phyloP scores from a whole-genome alignment of 2,888 invertebrate genomes.

The Megaustenia siamemsis region DNA sequence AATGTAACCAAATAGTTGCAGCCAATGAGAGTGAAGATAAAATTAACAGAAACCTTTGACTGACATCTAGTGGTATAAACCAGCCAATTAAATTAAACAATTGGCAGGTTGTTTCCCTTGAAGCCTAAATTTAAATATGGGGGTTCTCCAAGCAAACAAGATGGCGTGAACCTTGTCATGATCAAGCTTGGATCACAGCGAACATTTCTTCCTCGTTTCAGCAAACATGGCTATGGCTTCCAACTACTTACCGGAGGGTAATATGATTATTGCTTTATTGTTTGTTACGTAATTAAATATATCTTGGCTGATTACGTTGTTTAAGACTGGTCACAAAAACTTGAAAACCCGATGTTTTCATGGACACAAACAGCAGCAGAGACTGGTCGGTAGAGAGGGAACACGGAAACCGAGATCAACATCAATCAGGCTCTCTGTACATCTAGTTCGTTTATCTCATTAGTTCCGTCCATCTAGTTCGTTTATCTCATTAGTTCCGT shows the following conservation, averaged over 20 bases:
- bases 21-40: slow-evolving; percentile 35
- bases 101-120: slow-evolving; percentile 12
- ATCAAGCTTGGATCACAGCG: no score
- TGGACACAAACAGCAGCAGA: no score
- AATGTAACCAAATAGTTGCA: not conserved
- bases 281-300: not conserved
- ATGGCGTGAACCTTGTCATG: slow-evolving; percentile 24
- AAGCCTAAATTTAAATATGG: slow-evolving; percentile 9
- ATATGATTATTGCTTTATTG: not conserved
- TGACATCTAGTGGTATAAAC: slow-evolving; percentile 8
- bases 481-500: no score
- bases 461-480: no score
- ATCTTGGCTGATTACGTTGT: no score
- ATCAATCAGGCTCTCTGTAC: no score
- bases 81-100: slow-evolving; percentile 15
- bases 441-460: no score
- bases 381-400: no score
- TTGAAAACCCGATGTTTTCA: no score
- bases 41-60: not conserved
- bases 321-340: no score
- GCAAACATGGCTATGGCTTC: slow-evolving; percentile 24
- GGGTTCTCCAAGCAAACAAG: slow-evolving; percentile 20
- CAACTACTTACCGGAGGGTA: slow-evolving; percentile 24
- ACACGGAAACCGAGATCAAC: no score
- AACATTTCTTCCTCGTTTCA: not conserved